Conservation (phyloP, 2,888 invertebrate species). For the Eilema caniola region DNA sequence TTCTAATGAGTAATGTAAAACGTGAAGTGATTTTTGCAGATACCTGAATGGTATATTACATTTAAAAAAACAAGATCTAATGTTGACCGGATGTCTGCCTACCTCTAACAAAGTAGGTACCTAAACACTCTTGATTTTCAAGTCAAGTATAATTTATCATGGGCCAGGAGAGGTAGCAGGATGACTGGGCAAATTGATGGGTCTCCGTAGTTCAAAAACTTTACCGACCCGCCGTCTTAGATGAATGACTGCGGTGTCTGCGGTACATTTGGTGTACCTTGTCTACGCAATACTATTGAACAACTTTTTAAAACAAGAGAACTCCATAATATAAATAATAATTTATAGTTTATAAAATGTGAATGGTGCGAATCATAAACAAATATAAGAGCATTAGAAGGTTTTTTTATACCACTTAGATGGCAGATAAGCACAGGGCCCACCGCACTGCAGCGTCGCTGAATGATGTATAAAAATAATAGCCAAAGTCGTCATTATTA, state of each 20-base stretch:
- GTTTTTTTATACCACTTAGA: no score
- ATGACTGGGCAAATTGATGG: slow-evolving; percentile 16
- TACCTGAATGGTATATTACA: neutral
- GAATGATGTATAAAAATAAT: no score
- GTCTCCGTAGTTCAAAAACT: slow-evolving; percentile 13
- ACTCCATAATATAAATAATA: no score
- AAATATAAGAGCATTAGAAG: no score
- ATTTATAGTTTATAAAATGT: no score
- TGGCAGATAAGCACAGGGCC: no score
- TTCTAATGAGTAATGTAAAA: neutral
- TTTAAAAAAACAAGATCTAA: neutral
- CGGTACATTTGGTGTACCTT: slow-evolving; percentile 1
- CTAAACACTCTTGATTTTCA: slow-evolving; percentile 9
- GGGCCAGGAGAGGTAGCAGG: neutral
- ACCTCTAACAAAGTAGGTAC: neutral
- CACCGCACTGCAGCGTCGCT: no score
- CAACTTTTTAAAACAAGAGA: neutral
- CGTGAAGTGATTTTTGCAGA: neutral
- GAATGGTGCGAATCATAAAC: no score
- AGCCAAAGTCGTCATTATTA: no score
- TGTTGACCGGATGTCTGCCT: neutral
- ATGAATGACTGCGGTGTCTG: slow-evolving; percentile 9
- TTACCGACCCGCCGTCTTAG: slow-evolving; percentile 7
- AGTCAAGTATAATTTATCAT: slow-evolving; percentile 16
- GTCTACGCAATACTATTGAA: neutral